Conservation (phyloP, 2,113 vertebrate species). For the Vicugna pacos region DNA sequence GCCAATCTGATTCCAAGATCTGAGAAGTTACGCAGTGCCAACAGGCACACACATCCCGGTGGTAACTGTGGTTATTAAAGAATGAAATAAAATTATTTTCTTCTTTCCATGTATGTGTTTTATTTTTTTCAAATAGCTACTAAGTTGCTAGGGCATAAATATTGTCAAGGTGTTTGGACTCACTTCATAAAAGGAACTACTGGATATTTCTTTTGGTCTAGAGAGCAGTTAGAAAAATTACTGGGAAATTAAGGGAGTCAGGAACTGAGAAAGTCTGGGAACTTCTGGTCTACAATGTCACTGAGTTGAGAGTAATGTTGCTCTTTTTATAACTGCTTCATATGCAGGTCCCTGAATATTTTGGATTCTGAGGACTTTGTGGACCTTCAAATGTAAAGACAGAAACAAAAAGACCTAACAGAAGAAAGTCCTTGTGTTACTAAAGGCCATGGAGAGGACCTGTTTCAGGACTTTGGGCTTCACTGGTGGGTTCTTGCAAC, state of each 20-base stretch:
- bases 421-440: not conserved
- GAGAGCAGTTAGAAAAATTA: not conserved
- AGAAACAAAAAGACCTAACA: not conserved
- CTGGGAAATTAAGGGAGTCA: not conserved
- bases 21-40: not conserved
- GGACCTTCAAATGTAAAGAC: not conserved
- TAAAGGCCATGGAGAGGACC: not conserved
- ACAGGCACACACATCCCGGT: not conserved
- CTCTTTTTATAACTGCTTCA: not conserved
- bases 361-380: not conserved
- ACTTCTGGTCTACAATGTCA: not conserved
- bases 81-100: constrained; percentile 46
- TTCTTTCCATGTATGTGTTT: constrained; percentile 16
- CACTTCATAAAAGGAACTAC: not conserved
- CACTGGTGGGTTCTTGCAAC: not conserved
- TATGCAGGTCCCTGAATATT: not conserved
- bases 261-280: not conserved
- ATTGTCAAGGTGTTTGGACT: constrained; percentile 40
- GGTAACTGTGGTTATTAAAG: not conserved
- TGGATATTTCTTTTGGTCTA: constrained; percentile 44
- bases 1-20: not conserved
- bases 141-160: constrained; percentile 42
- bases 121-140: not conserved
- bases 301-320: not conserved
- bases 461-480: not conserved